phyloP scores from a whole-genome alignment of 2,888 invertebrate species.

The Tetragonisca angustula region DNA sequence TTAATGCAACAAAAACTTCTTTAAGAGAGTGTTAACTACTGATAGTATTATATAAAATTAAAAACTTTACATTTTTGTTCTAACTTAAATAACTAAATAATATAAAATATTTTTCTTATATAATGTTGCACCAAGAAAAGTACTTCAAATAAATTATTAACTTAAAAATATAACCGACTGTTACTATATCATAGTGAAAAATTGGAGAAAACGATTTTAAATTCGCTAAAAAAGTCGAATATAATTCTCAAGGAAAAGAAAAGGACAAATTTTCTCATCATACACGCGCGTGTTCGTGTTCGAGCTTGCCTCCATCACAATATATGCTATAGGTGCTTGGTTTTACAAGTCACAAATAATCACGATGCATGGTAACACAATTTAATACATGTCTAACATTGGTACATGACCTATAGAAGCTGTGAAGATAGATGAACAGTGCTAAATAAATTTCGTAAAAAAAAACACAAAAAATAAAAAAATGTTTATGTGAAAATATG shows the following conservation, averaged over 20 bases:
- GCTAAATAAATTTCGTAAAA: slow-evolving; percentile 71
- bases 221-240: not conserved
- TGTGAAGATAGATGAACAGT: slow-evolving; percentile 67
- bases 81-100: slow-evolving; percentile 68
- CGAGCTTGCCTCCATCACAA: slow-evolving; percentile 53
- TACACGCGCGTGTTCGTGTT: slow-evolving; percentile 11
- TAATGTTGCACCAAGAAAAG: slow-evolving; percentile 32
- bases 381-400: slow-evolving; percentile 44
- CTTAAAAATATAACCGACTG: not conserved
- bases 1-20: not conserved
- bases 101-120: slow-evolving; percentile 77
- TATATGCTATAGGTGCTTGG: slow-evolving; percentile 51
- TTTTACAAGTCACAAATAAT: slow-evolving; percentile 44
- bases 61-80: slow-evolving; percentile 59
- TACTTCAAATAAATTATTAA: slow-evolving; percentile 20
- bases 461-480: slow-evolving; percentile 8
- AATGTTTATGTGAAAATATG: slow-evolving; percentile 25
- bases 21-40: slow-evolving; percentile 27
- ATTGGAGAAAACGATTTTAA: not conserved
- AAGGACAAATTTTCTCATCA: slow-evolving; percentile 40
- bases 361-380: slow-evolving; percentile 44
- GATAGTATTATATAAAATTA: slow-evolving; percentile 43
- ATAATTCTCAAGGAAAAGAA: not conserved
- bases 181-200: not conserved
- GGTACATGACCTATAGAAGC: slow-evolving; percentile 46